A percentile compares a stretch with the other conserved stretches of the same genome.
Evolutionary conservation across 2,797 vertebrate genomes (phyloP).

Genomic region (Leucoraja ocellata): DNA sequence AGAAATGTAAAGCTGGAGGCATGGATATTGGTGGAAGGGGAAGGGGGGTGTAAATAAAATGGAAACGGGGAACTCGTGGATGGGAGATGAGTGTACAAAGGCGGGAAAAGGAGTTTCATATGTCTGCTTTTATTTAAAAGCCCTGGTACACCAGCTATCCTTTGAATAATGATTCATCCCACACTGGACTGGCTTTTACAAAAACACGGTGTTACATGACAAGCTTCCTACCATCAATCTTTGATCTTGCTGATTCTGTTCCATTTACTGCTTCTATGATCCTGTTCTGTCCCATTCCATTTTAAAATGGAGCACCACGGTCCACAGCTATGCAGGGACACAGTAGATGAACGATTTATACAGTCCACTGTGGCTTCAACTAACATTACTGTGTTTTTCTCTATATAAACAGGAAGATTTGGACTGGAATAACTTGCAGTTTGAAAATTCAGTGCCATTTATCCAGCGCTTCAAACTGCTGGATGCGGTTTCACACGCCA

Average conservation of each 20-base stretch:
- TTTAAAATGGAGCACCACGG: background rate
- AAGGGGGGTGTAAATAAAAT: too few species aligned
- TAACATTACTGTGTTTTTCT: background rate
- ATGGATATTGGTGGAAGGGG: too few species aligned
- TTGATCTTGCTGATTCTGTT: background rate
- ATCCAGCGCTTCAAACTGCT: slow-evolving; percentile 18
- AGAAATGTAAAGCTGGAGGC: too few species aligned
- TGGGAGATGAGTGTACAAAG: too few species aligned
- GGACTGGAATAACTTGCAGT: background rate
- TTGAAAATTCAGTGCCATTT: slow-evolving; percentile 4
- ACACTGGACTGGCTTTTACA: too few species aligned
- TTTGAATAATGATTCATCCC: background rate
- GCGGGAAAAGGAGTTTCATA: too few species aligned
- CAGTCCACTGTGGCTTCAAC: background rate
- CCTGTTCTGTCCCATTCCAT: background rate
- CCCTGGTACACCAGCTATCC: background rate
- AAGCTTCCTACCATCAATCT: background rate
- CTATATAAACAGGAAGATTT: background rate
- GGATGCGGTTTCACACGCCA: background rate
- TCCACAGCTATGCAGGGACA: too few species aligned
- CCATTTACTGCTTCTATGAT: background rate
- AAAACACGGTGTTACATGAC: background rate
- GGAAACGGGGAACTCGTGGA: too few species aligned
- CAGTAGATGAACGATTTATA: background rate
- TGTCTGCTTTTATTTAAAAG: too few species aligned